Base-by-base conservation (phyloP, 2,797 vertebrate genomes). In the Borostomias antarcticus region DNA sequence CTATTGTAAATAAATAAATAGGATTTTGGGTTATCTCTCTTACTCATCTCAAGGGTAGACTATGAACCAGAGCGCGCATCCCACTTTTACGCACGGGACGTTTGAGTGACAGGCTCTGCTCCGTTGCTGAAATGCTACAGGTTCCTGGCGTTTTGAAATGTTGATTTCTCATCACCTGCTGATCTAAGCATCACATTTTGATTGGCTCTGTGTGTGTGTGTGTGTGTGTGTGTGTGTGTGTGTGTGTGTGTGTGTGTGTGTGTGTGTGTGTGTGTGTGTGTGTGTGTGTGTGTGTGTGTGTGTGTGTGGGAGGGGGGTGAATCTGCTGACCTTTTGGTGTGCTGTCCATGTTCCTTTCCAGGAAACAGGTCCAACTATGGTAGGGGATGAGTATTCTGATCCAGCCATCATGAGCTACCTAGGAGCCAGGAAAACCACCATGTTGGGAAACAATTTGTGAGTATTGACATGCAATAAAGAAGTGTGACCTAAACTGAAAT, bases 361-460 rank as follows among this genome's bases (percentile, higher is more conserved):
- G 97, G 97, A 99, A 81, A 94, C 76, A 0, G 97, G 97, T 5
- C 96, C 97, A 61, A 98, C 97, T 54, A 94, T 95, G 81, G 97
- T 99, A 69, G 97, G 97, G 0, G 96, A 99, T 1, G 95, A 96
- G 80, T 80, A 91, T 53, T 98, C 97, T 0, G 96, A 99, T 78
- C 91, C 92, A 37, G 75, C 62, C 58, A 78, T 98, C 74, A 98
- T 99, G 97, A 89, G 70, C 71, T 94, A 95, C 82, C 86, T 99
- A 70, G 97, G 95, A 73, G 97, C 97, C 66, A 91, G 72, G 2
- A 97, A 95, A 90, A 95, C 91, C 68, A 94, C 77, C 15, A 74
- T 93, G 72, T 87, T 95, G 84, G 97, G 97, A 21, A 99, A 98
- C 89, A 95, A 98, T 82, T 99, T 99, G 97, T 98, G 88, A 96